Base-by-base conservation (phyloP, 2,113 vertebrate genomes). In the Saimiri boliviensis region DNA sequence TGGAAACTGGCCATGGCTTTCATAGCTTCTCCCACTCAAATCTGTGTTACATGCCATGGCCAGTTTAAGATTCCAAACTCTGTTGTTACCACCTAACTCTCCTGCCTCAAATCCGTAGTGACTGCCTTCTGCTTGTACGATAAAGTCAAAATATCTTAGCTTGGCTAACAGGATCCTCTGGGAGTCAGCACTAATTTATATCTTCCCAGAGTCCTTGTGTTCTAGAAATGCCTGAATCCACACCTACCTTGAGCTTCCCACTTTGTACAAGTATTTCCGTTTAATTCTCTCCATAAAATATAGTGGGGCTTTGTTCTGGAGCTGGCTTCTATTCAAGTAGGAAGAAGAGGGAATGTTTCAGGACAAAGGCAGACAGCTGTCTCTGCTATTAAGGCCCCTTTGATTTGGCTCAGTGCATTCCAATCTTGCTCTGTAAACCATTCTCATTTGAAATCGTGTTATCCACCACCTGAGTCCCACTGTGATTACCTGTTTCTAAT, bases 21-120 rank as follows among this genome's bases (percentile, higher is more conserved):
- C 25, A 13, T 12, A 20, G 9, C 25, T 40, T 77, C 73, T 16
- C 56, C 42, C 17, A 60, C n/a, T 82, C 56, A 30, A 10, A 9
- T 37, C 74, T n/a, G 8, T 14, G n/a, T 20, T 32, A 14, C 11
- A 30, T 2, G 35, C 12, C 7, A 3, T 2, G 21, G 16, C 20
- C 23, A 25, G 23, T 42, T 60, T 68, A 71, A 58, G 70, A 40
- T 91, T 68, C 74, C 49, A 20, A 49, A 45, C 47, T 12, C 13
- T 7, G 2, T 17, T 19, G 60, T 30, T 23, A 47, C 32, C 21
- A 14, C 20, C 8, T 17, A 21, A n/a, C 30, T 85, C n/a, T 35
- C 52, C 3, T 8, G 49, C 35, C 27, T 14, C 23, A 45, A 37
- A 40, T 63, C 32, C n/a, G 2, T 47, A 0, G 4, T 2, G 1